Percentiles rank a stretch among this genome's conserved stretches.
These are phyloP conservation scores for Tigriopus californicus DNA, from an alignment of 2,888 invertebrate species.

Conservation along the genomic window DNA sequence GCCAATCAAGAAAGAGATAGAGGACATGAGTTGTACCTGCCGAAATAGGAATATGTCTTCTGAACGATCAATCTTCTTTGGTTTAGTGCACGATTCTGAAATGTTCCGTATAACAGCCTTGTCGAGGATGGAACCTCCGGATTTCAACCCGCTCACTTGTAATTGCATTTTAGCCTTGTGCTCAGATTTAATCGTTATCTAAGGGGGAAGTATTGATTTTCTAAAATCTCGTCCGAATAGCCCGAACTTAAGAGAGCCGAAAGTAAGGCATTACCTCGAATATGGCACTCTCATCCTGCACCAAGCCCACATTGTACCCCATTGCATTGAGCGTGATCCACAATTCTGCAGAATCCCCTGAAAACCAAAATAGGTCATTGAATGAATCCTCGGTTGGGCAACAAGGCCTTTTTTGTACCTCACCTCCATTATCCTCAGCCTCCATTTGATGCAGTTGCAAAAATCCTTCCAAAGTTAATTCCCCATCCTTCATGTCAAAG, in stretches of 20 bases:
- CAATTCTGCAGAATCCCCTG: constrained; percentile 26
- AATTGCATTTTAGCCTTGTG: not conserved
- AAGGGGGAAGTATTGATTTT: not conserved
- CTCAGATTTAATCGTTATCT: not conserved
- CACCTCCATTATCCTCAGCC: constrained; percentile 28
- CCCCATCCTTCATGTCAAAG: constrained; percentile 25
- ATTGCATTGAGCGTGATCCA: constrained; percentile 29
- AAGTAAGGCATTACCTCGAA: constrained; percentile 14
- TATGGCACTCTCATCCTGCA: constrained; percentile 25
- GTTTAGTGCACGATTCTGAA: not conserved
- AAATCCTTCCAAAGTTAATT: constrained; percentile 29
- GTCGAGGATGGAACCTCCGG: not conserved
- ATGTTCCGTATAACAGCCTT: not conserved
- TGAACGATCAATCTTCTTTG: too few species aligned
- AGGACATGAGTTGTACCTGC: too few species aligned
- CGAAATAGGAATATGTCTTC: too few species aligned
- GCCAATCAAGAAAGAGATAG: too few species aligned
- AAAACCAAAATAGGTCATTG: not conserved
- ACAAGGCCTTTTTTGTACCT: too few species aligned
- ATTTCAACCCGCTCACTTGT: not conserved
- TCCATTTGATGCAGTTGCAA: constrained; percentile 30
- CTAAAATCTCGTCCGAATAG: too few species aligned
- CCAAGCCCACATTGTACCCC: constrained; percentile 28
- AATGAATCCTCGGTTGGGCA: not conserved
- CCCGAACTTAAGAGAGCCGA: not conserved